Percentiles rank a stretch among this genome's conserved stretches.
Conservation (phyloP, 2,113 vertebrate genomes). For the Macheiramphus alcinus region DNA sequence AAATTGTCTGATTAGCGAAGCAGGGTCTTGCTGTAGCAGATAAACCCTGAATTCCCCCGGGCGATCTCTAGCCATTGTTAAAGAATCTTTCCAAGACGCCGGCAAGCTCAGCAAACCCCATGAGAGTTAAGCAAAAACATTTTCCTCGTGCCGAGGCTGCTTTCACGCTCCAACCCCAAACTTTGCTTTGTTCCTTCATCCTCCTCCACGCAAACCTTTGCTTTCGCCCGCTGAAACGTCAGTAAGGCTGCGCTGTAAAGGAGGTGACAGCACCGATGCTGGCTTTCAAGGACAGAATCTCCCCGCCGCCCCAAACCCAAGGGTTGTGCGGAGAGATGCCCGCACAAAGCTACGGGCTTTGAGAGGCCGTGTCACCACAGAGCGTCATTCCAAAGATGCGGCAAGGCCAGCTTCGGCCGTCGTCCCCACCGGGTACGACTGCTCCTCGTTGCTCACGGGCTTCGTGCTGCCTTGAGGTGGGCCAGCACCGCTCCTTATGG, state of each 20-base stretch:
- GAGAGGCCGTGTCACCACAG: neutral
- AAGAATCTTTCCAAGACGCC: neutral
- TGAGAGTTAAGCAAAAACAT: neutral
- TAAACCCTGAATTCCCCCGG: constrained; percentile 52
- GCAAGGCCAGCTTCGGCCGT: neutral
- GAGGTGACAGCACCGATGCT: neutral
- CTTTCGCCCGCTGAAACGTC: neutral
- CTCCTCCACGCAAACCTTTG: neutral
- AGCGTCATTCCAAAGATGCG: neutral
- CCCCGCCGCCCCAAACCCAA: neutral
- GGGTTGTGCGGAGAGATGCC: neutral
- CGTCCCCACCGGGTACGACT: neutral
- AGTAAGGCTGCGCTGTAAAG: neutral
- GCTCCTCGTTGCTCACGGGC: neutral
- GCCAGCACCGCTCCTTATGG: neutral
- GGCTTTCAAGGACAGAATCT: neutral
- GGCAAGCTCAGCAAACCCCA: neutral
- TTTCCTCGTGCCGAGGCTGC: neutral
- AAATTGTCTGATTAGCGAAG: constrained; percentile 73
- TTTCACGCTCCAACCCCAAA: neutral
- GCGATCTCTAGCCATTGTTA: neutral
- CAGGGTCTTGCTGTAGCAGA: constrained; percentile 43
- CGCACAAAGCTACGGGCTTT: neutral
- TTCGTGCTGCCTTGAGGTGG: neutral
- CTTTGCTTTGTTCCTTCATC: neutral